Evolutionary conservation across 2,797 vertebrate genomes (phyloP).

Genomic region (Propithecus perrieri): DNA sequence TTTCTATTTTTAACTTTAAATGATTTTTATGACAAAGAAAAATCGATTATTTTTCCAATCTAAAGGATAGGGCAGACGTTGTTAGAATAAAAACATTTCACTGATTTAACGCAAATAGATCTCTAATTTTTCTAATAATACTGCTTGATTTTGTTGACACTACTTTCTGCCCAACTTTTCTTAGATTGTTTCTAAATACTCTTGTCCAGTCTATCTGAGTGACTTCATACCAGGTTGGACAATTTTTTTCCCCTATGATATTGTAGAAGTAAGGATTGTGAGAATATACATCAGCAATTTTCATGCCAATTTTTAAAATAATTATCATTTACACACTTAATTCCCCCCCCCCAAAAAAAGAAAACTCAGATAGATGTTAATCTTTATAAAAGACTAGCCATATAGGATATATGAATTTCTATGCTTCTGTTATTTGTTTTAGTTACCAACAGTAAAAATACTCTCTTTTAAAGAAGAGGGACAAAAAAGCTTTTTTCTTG

Average conservation of each 20-base stretch:
- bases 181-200: neutral
- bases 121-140: neutral
- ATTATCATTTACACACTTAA: slow-evolving; percentile 4
- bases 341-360: neutral
- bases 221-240: neutral
- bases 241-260: neutral
- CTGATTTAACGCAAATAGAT: neutral
- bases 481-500: slow-evolving; percentile 18
- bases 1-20: slow-evolving; percentile 7
- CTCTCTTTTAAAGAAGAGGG: neutral
- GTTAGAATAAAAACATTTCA: neutral
- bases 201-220: neutral
- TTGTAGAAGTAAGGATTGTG: neutral
- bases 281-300: neutral
- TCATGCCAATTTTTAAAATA: neutral
- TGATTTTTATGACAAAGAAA: neutral
- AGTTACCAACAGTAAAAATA: neutral
- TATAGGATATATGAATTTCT: slow-evolving; percentile 15
- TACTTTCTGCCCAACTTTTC: neutral
- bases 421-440: neutral
- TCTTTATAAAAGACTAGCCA: slow-evolving; percentile 17
- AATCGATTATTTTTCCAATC: neutral
- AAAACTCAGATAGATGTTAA: neutral
- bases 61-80: neutral
- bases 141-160: neutral